Evolutionary conservation across 2,797 vertebrate species (phyloP), one percentile per base, ranked within the genome.

Genomic region (Diplodus sargus): DNA sequence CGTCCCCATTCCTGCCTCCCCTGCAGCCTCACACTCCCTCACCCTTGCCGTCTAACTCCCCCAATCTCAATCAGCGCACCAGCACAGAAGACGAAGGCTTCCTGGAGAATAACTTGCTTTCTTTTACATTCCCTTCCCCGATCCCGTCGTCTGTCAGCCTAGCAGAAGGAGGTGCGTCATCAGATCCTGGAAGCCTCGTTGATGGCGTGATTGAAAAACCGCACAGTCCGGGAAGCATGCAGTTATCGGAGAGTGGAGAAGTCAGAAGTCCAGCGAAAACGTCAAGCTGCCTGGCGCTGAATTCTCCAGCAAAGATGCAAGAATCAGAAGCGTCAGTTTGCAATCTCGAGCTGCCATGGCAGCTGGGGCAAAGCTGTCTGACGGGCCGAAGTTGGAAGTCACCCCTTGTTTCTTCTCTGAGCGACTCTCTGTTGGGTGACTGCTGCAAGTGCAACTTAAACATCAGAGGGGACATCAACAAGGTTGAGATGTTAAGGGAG

Each of bases 331-430:
- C 0, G 53, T 70, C 90, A 0, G 49, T 60, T 23, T 54, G 70
- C 57, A 59, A 61, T 39, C 74, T 88, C 34, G 77, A 80, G 66
- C 61, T 87, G 28, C 81, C 84, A 0, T 49, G 53, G 76, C 58
- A 67, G n/a, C 47, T 15, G 0, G 73, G 52, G 2, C 73, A 56
- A 69, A 78, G 34, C 12, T 58, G 53, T 61, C 43, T 16, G 1
- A 2, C 61, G 9, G 78, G 23, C n/a, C 64, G 16, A 42, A 75
- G 72, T 48, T 88, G 92, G 79, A 93, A 90, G 63, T 83, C 86
- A 2, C 68, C 95, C 11, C 88, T 98, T 57, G 94, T 96, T 48
- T 96, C 96, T 11, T 98, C 98, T 1, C 82, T 97, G 68, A 98
- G 97, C 13, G 97, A 98, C 80, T 95, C 97, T 0, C 92, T 92